Base-by-base conservation (phyloP, 2,113 vertebrate genomes). In the Sprattus sprattus region DNA sequence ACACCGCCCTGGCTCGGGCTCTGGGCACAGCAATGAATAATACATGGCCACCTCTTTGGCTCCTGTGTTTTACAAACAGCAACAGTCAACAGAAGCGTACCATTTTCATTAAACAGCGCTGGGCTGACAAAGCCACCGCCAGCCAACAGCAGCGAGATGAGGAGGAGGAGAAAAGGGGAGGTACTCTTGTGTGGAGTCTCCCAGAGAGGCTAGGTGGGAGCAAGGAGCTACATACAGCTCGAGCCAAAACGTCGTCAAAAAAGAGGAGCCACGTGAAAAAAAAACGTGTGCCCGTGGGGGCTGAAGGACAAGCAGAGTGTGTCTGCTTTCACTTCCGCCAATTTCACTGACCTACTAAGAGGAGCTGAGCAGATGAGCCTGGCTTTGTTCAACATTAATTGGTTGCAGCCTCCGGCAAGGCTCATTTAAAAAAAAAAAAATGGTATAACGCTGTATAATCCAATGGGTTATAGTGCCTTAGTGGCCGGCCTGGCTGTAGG, bases 351-450 rank as follows among this genome's bases (percentile, higher is more conserved):
- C 93, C 94, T 94, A 94, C 93, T 93, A 94, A 94, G 89, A 91
- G 90, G 90, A 93, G 92, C 93, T 91, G 91, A 93, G 93, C 92
- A 93, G 92, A 94, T 93, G 94, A 94, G 91, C 90, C 71, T 92
- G 89, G 94, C 93, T 94, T 94, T 94, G 92, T 94, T 93, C 92
- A 91, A 90, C 90, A 94, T 93, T 94, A 94, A 94, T 93, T 94
- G 94, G 92, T 92, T 92, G 91, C 92, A 94, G 93, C 93, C 93
- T 91, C 89, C 84, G 50, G 93, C 91, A 92, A 93, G 88, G 91
- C 91, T 93, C 88, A 90, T 93, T 92, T 92, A 90, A 90, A 91
- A 92, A 78, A 71, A 5, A 90, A 90, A 91, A 92, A 78, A 71
- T 16, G 87, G 86, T 90, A 91, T 93, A 91, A 93, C 90, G 91